A percentile compares a stretch with the other conserved stretches of the same genome.
Conservation (phyloP, 1,140 invertebrate genomes). For the Eueides isabella region DNA sequence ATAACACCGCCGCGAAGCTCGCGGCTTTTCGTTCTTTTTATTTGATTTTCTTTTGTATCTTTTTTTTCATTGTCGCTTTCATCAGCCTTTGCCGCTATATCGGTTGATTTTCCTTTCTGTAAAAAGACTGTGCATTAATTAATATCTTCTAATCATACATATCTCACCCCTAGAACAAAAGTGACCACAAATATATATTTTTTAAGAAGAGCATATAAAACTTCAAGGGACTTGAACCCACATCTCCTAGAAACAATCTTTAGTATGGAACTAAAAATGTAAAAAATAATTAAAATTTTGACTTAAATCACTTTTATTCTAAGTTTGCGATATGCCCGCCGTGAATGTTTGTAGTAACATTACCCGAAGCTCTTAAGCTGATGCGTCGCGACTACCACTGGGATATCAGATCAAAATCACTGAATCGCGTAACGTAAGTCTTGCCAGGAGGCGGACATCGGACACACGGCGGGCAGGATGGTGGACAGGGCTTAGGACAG, state of each 20-base stretch:
- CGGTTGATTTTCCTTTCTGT: constrained; percentile 58
- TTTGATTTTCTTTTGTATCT: constrained; percentile 68
- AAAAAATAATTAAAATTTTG: not conserved
- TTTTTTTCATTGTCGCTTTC: constrained; percentile 68
- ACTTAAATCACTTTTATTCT: not conserved
- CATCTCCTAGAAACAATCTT: no score
- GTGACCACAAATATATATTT: not conserved
- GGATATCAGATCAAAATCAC: constrained; percentile 72
- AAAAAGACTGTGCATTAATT: constrained; percentile 36
- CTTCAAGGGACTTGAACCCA: no score
- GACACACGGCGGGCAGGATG: constrained; percentile 71
- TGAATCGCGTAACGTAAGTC: constrained; percentile 76
- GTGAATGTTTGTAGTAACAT: constrained; percentile 49
- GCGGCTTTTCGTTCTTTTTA: constrained; percentile 83
- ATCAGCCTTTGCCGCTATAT: constrained; percentile 49
- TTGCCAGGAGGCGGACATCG: constrained; percentile 73
- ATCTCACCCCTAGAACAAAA: not conserved
- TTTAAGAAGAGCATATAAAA: not conserved
- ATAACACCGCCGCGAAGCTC: constrained; percentile 86
- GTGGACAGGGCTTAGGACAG: constrained; percentile 63
- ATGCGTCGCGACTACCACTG: constrained; percentile 65
- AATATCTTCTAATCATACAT: not conserved
- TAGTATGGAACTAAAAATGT: no score
- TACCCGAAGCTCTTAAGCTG: constrained; percentile 53
- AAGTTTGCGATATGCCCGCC: constrained; percentile 48